phyloP scores from a whole-genome alignment of 2,797 vertebrate genomes.

The Mastacembelus armatus region DNA sequence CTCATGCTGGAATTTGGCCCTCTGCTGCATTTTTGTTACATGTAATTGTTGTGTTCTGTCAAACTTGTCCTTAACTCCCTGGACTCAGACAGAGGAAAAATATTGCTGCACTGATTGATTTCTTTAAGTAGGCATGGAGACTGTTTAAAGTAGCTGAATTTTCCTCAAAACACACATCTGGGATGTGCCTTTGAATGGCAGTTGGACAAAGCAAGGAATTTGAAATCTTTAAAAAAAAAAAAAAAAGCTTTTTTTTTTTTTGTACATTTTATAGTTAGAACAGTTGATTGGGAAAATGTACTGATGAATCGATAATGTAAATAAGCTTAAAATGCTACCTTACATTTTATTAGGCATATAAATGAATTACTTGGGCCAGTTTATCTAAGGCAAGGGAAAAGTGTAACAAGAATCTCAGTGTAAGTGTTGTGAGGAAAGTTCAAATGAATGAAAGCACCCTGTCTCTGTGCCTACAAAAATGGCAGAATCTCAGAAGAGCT shows the following conservation, averaged over 20 bases:
- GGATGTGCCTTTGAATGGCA: too few species aligned
- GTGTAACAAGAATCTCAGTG: conserved; percentile 1
- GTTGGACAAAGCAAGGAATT: too few species aligned
- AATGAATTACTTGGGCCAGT: background rate
- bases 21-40: conserved; percentile 61
- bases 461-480: conserved; percentile 38
- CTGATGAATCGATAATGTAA: background rate
- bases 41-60: conserved; percentile 52
- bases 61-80: conserved; percentile 38
- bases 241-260: too few species aligned
- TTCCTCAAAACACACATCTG: conserved; percentile 44
- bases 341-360: background rate
- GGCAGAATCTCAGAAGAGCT: conserved; percentile 48
- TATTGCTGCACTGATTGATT: conserved; percentile 9
- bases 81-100: conserved; percentile 12
- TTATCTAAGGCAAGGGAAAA: background rate
- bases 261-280: too few species aligned
- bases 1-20: conserved; percentile 46
- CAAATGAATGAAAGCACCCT: conserved; percentile 21
- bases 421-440: conserved; percentile 40
- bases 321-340: background rate
- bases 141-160: conserved; percentile 21
- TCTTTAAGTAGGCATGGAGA: conserved; percentile 23
- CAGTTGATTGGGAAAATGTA: too few species aligned
- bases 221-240: too few species aligned